Base-by-base conservation (phyloP, 2,888 invertebrate species). In the Ischnura elegans region DNA sequence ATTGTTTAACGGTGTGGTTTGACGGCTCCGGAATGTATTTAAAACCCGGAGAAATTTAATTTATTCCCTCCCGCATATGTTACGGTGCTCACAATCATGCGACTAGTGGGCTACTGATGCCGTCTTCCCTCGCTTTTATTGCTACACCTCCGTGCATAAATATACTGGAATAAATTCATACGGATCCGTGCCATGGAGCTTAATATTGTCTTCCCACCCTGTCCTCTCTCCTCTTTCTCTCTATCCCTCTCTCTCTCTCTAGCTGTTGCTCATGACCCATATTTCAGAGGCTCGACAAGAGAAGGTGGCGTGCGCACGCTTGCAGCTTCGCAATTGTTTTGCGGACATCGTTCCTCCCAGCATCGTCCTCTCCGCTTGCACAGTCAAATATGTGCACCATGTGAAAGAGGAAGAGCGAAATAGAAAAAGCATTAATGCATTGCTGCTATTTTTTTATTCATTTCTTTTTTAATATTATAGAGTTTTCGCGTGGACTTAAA, bases 101-200 rank as follows among this genome's bases (percentile, higher is more conserved):
- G 10, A 36, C 13, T 6, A 36, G 29, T 29, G 51, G 51, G 13
- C 51, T 51, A 19, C 13, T 76, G 76, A 76, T 36, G 76, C 76
- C 29, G 76, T 36, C 25, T 13, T 36, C n/a, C 25, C 21, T n/a
- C 61, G 8, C 61, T 25, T 25, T 16, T 76, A 76, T 13, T 76
- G 10, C 13, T 76, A 10, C n/a, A 36, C 76, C 76, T 36, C 76
- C 36, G 13, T 76, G 76, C 36, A 76, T 76, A 76, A 76, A 76
- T 76, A 76, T 36, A 76, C 29, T 29, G 36, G 76, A 76, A 76
- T 36, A 76, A 76, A 76, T 76, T 76, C 76, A 76, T 76, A 76
- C 76, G 76, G 76, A 76, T 36, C 76, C 76, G 76, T n/a, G 76
- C 36, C 19, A 76, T 36, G 29, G 76, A 76, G 76, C 36, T 36